Evolutionary conservation across 1,140 invertebrate genomes (phyloP), one percentile per base, ranked within the genome.

Genomic region (Trichonephila clavata): DNA sequence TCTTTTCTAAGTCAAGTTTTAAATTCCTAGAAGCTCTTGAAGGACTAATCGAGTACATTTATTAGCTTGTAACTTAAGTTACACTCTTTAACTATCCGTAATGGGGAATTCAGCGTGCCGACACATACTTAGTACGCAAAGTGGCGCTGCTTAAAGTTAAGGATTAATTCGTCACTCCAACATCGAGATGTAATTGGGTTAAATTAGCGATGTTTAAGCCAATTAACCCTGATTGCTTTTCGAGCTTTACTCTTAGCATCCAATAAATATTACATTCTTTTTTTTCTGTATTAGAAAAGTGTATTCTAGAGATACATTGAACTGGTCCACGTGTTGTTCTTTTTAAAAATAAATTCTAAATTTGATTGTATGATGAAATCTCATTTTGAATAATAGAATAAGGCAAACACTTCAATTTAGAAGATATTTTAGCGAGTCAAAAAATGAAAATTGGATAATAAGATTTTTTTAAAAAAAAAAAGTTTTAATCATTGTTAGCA

Each of bases 121-220:
- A 88, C 86, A 88, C 63, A 21, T 39, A 32, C 84, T 32, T 63
- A 24, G 60, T 50, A 50, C 61, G 50, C 86, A 71, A 50, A 88
- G 59, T 68, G 32, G 86, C 8, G 84, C 21, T 71, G 61, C 86
- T 88, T 88, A 68, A 71, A 57, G 61, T 32, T 88, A 16, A 88
- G 61, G 86, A 86, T 88, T 88, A 88, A 88, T 88, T 88, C 86
- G 63, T 88, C 63, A 88, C 86, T 83, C 86, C 60, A 43, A 50
- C 86, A 71, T 88, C 39, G 61, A 68, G 61, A 50, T 88, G 63
- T 88, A 88, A 88, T 88, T 71, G 63, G 86, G 63, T 57, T 88
- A 88, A 88, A 88, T 88, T 88, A 88, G 86, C 86, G 61, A 43
- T 71, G 86, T 61, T 68, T 71, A 88, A 88, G 24, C 86, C 43